A percentile compares a stretch with the other conserved stretches of the same genome.
These are phyloP conservation scores for Lissocephala sabroskyi DNA, from an alignment of 2,888 invertebrate species.

Conservation along the genomic window DNA sequence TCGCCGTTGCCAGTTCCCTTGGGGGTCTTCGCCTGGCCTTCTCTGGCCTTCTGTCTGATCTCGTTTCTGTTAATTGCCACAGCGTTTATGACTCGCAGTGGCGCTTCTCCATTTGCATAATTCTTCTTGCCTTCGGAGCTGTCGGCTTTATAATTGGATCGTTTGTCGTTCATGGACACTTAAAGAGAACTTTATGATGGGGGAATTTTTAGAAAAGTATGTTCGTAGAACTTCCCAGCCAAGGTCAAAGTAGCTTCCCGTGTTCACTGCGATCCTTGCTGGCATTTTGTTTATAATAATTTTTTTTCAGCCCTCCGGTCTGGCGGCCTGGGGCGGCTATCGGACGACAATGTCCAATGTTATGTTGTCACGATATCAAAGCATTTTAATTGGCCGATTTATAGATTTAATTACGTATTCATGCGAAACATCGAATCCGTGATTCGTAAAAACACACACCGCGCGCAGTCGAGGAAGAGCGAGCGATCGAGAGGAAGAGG, in stretches of 20 bases:
- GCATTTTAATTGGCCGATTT: conserved; percentile 74
- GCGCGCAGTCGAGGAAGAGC: conserved; percentile 35
- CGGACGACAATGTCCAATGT: conserved; percentile 69
- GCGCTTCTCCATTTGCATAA: conserved; percentile 41
- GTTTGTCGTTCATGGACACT: conserved; percentile 26
- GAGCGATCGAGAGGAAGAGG: conserved; percentile 4
- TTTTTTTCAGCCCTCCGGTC: neutral
- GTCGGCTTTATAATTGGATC: conserved; percentile 58
- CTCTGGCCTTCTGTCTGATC: conserved; percentile 26
- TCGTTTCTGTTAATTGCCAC: conserved; percentile 54
- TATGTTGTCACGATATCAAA: conserved; percentile 73
- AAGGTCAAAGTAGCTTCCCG: too few species aligned
- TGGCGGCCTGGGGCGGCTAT: conserved; percentile 11
- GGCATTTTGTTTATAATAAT: conserved; percentile 1
- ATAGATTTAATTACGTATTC: conserved; percentile 74
- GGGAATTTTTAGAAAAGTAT: too few species aligned
- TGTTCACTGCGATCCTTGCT: neutral
- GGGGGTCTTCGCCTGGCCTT: conserved; percentile 7
- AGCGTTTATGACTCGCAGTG: conserved; percentile 44
- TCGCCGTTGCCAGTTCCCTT: neutral
- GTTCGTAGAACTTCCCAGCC: too few species aligned
- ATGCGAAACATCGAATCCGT: conserved; percentile 73
- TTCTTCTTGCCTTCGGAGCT: conserved; percentile 39
- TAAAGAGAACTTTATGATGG: too few species aligned
- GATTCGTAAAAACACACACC: conserved; percentile 73